Conservation (phyloP, 2,113 vertebrate species). For the Mugil cephalus region DNA sequence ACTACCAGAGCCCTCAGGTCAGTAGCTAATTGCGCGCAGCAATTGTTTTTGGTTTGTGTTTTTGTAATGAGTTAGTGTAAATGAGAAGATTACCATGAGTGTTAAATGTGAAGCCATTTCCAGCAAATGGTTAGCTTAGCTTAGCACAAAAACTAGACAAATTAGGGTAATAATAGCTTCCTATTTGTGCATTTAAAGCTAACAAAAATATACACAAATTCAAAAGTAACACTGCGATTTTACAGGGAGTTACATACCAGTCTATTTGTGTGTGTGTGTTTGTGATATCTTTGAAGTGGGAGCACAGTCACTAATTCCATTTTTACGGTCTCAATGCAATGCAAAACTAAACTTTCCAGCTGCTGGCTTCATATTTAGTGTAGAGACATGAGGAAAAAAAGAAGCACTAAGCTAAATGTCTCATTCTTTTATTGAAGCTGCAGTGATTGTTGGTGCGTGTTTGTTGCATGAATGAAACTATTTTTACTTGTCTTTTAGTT, state of each 20-base stretch:
- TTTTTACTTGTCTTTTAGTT: conserved; percentile 83
- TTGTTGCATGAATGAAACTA: not conserved
- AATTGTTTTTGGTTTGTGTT: not conserved
- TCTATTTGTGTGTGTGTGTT: not conserved
- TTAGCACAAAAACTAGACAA: not conserved
- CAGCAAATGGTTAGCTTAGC: not conserved
- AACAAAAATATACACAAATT: too few species aligned
- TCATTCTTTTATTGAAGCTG: not conserved
- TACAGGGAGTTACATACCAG: too few species aligned
- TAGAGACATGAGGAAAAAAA: not conserved
- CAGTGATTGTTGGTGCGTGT: not conserved
- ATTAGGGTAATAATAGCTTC: too few species aligned
- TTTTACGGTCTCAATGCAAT: not conserved
- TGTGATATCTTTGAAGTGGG: not conserved
- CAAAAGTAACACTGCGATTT: not conserved
- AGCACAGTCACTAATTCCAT: not conserved
- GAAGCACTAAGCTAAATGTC: not conserved
- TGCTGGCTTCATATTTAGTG: not conserved
- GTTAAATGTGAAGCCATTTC: conserved; percentile 5
- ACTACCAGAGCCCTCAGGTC: conserved; percentile 97
- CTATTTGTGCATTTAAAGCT: too few species aligned
- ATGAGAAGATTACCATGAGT: not conserved
- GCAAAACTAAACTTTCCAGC: not conserved
- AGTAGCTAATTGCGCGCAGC: conserved; percentile 45
- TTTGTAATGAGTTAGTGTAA: not conserved